Evolutionary conservation across 2,113 vertebrate species (phyloP).

Genomic region (Anoura caudifer): DNA sequence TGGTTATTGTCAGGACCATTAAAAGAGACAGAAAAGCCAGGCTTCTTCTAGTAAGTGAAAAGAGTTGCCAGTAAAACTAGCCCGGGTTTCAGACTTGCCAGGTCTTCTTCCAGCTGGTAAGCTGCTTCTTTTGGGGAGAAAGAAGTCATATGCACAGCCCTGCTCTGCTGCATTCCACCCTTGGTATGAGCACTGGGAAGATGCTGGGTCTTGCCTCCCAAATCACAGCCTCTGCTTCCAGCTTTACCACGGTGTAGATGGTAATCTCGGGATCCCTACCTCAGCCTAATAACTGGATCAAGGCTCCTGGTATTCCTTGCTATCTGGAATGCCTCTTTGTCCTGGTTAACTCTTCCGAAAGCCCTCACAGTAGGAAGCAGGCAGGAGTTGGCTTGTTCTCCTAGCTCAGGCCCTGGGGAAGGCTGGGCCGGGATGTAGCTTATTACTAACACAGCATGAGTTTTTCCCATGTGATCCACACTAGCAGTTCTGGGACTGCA

Average conservation of each 20-base stretch:
- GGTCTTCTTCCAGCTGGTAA: neutral
- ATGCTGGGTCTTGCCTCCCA: neutral
- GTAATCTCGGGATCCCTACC: neutral
- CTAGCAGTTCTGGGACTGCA: neutral
- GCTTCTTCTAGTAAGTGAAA: neutral
- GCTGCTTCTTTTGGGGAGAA: neutral
- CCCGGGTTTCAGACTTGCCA: neutral
- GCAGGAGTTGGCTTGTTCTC: neutral
- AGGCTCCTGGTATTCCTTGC: neutral
- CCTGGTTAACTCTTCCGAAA: neutral
- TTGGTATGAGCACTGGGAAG: neutral
- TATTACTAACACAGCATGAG: neutral
- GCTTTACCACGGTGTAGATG: neutral
- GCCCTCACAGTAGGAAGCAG: neutral
- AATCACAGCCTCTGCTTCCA: neutral
- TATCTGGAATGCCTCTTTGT: neutral
- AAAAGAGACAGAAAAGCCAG: neutral
- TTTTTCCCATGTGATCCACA: neutral
- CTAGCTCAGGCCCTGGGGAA: neutral
- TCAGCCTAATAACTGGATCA: neutral
- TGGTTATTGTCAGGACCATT: fast-evolving
- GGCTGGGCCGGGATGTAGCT: neutral
- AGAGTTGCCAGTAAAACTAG: neutral
- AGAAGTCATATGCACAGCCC: neutral
- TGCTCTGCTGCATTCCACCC: neutral